Conservation (phyloP, 2,888 invertebrate genomes). For the Pristionchus maxplancki region DNA sequence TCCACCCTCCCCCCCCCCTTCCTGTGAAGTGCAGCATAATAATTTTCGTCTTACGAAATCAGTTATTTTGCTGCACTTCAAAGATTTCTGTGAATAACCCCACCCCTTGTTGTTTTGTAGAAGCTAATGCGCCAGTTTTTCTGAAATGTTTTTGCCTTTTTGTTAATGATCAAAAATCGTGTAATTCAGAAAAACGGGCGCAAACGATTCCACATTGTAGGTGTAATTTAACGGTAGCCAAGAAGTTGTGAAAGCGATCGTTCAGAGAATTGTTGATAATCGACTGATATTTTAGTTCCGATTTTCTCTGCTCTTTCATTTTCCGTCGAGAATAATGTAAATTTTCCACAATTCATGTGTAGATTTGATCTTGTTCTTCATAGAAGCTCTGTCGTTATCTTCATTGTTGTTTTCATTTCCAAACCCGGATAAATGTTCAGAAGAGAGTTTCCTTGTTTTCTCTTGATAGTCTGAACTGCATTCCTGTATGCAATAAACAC, state of each 20-base stretch:
- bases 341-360: not conserved
- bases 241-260: not conserved
- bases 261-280: not conserved
- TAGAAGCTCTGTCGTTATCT: not conserved
- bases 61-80: not conserved
- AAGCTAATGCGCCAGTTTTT: not conserved
- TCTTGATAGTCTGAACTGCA: too few relatives aligned
- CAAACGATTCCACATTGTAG: not conserved
- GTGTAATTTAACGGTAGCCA: not conserved
- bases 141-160: too few relatives aligned
- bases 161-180: too few relatives aligned
- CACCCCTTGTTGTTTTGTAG: not conserved
- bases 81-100: not conserved
- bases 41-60: too few relatives aligned
- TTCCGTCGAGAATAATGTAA: not conserved
- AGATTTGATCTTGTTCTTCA: not conserved
- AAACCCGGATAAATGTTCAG: not conserved
- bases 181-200: too few relatives aligned
- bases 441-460: not conserved
- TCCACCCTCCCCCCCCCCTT: not conserved
- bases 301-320: not conserved
- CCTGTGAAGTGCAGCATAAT: not conserved
- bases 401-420: not conserved
- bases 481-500: not conserved
- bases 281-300: not conserved